Evolutionary conservation across 1,140 invertebrate genomes (phyloP).

Genomic region (Lucilia cuprina): DNA sequence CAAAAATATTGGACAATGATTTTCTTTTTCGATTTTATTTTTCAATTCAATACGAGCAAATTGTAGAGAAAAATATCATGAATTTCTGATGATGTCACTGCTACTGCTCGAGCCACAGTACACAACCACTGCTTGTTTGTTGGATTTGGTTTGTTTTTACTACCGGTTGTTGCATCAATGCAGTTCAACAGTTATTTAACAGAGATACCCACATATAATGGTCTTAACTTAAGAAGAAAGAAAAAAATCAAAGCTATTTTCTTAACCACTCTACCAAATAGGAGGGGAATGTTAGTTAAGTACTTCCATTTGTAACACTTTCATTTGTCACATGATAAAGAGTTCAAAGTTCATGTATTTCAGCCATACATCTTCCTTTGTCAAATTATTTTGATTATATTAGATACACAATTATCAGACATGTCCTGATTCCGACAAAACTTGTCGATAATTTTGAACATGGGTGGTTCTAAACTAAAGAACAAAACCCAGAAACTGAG

Average conservation of each 20-base stretch:
- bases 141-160: not conserved
- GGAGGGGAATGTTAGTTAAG: not conserved
- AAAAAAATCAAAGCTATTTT: not conserved
- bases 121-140: not conserved
- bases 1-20: constrained; percentile 5
- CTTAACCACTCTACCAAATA: not conserved
- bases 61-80: not conserved
- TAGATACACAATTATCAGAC: too few relatives aligned
- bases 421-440: too few relatives aligned
- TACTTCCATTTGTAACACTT: not conserved
- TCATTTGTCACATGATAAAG: too few relatives aligned
- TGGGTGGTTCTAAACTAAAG: too few relatives aligned
- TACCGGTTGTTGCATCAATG: constrained; percentile 1
- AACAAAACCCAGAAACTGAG: too few relatives aligned
- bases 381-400: too few relatives aligned
- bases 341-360: too few relatives aligned
- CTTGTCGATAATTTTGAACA: too few relatives aligned
- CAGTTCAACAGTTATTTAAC: constrained; percentile 11
- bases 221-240: not conserved
- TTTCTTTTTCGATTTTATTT: not conserved
- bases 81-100: not conserved
- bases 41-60: too few relatives aligned
- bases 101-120: not conserved
- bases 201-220: not conserved
- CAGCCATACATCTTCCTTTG: too few relatives aligned